Percentiles rank a stretch among this genome's conserved stretches.
phyloP scores from a whole-genome alignment of 1,140 invertebrate species.

The Hylaeus volcanicus region DNA sequence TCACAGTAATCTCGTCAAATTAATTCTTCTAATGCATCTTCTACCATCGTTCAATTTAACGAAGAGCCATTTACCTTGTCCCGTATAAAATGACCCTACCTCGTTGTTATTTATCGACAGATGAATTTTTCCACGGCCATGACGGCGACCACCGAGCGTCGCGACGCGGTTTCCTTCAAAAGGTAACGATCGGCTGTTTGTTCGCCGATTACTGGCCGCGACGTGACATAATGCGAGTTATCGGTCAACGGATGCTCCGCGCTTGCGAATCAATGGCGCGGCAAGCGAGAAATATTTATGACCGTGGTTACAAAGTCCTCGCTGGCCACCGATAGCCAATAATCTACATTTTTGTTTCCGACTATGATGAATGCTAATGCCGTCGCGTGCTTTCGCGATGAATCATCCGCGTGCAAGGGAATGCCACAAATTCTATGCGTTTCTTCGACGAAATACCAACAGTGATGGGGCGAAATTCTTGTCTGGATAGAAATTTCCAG shows the following conservation, averaged over 20 bases:
- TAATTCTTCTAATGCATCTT: no score
- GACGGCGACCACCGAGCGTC: no score
- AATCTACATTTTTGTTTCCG: slow-evolving; percentile 53
- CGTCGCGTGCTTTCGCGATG: slow-evolving; percentile 40
- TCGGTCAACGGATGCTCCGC: slow-evolving; percentile 38
- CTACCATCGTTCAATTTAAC: no score
- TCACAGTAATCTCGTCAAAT: no score
- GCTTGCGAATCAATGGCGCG: slow-evolving; percentile 42
- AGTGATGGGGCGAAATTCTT: no score
- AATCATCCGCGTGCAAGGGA: slow-evolving; percentile 32
- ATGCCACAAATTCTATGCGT: not conserved
- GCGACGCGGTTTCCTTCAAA: slow-evolving; percentile 11
- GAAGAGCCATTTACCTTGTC: no score
- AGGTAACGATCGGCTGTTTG: slow-evolving; percentile 44
- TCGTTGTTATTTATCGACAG: no score
- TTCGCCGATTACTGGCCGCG: slow-evolving; percentile 39
- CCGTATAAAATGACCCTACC: no score
- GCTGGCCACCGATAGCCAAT: slow-evolving; percentile 49
- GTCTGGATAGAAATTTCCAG: no score
- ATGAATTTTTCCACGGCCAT: not conserved
- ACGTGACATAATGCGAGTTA: slow-evolving; percentile 50
- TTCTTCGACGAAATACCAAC: not conserved
- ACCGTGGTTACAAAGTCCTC: slow-evolving; percentile 58
- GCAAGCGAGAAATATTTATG: slow-evolving; percentile 56
- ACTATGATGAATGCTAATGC: slow-evolving; percentile 27